Base-by-base conservation (phyloP, 2,888 invertebrate genomes). In the Phalera bucephala region DNA sequence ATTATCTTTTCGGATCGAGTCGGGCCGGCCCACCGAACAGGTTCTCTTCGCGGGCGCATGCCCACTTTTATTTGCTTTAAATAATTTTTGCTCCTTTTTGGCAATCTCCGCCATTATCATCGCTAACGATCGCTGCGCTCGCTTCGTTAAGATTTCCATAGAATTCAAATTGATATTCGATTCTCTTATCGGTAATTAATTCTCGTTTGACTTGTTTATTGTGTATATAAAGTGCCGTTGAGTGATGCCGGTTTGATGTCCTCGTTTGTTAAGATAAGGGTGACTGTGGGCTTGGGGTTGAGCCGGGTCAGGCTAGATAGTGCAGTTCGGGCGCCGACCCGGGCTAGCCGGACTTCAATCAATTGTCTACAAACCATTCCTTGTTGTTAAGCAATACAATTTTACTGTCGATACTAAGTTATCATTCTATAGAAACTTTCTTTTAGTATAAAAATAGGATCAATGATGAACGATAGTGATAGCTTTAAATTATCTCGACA, bases 21-120 rank as follows among this genome's bases (percentile, higher is more conserved):
- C 68, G 61, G 58, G 62, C 68, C 55, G 47, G 61, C 60, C 66
- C 67, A 60, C 57, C 52, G 52, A 81, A 85, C 85, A 60, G 80
- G 86, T 86, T 82, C 68, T 14, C 65, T 45, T 61, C 64, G 55
- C 68, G 58, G 65, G 71, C 79, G 79, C 82, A 76, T 68, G 80
- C 75, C 68, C 73, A 75, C 67, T 79, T 88, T 86, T 87, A 84
- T 89, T 89, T 88, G 84, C 75, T 87, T 86, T 87, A 79, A 74
- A 76, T 67, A 70, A 78, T 73, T 83, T 85, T 88, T 89, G 81
- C 78, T 86, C 77, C 56, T 71, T 84, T 89, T 88, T 84, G 81
- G 84, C 85, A 82, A 86, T 82, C 80, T 75, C 65, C 55, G 68
- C 80, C 75, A 85, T 86, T 88, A 88, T 87, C 87, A 77, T 60